Conservation (phyloP, 2,113 vertebrate genomes). For the Pangasianodon gigas region DNA sequence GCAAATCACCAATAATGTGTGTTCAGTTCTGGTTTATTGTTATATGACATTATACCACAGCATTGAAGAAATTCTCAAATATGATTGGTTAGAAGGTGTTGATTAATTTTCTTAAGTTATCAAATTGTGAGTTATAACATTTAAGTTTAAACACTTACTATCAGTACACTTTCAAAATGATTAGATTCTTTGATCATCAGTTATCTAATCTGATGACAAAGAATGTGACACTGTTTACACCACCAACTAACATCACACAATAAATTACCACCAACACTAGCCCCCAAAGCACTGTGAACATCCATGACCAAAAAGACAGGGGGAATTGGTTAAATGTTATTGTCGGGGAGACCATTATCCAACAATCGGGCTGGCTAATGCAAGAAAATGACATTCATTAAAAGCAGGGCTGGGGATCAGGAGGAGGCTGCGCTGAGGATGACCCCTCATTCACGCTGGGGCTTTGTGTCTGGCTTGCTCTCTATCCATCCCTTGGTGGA, state of each 20-base stretch:
- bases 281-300: slow-evolving; percentile 77
- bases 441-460: slow-evolving; percentile 82
- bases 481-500: slow-evolving; percentile 71
- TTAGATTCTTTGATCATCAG: neutral
- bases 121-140: neutral
- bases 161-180: neutral
- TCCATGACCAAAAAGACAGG: slow-evolving; percentile 75
- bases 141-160: neutral
- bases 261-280: slow-evolving; percentile 67
- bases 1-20: neutral
- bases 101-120: neutral
- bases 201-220: slow-evolving; percentile 49
- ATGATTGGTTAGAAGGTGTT: neutral
- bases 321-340: slow-evolving; percentile 87
- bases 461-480: slow-evolving; percentile 68
- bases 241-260: slow-evolving; percentile 72
- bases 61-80: neutral
- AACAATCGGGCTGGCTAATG: slow-evolving; percentile 79
- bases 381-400: slow-evolving; percentile 86
- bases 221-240: slow-evolving; percentile 69
- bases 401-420: slow-evolving; percentile 78
- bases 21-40: neutral
- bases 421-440: slow-evolving; percentile 77
- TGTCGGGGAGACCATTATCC: slow-evolving; percentile 85
- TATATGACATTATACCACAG: neutral